These are phyloP conservation scores for Romanomermis culicivorax DNA, from an alignment of 2,888 invertebrate species.

Conservation along the genomic window DNA sequence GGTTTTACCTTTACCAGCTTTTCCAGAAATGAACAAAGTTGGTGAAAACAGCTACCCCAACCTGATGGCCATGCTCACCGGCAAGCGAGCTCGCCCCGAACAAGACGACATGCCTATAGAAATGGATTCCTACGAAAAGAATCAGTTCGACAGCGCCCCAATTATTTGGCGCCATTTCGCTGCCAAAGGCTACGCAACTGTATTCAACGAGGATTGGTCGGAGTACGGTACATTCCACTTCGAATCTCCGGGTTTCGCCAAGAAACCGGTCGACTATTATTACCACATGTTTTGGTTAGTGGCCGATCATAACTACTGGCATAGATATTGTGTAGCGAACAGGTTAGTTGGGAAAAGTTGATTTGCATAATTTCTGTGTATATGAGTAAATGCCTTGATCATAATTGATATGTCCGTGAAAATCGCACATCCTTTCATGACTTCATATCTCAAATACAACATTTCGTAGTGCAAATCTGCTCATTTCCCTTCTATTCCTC, in stretches of 20 bases:
- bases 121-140: not conserved
- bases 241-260: conserved; percentile 1
- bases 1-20: no score
- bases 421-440: no score
- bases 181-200: conserved; percentile 3
- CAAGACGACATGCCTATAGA: not conserved
- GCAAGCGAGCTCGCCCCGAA: not conserved
- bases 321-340: no score
- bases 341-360: no score
- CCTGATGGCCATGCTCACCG: conserved; percentile 4
- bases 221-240: conserved; percentile 9
- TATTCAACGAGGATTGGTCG: conserved; percentile 7
- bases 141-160: not conserved
- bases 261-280: conserved; percentile 4
- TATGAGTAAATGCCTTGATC: no score
- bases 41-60: conserved; percentile 8
- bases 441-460: no score
- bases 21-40: not conserved
- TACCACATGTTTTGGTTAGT: conserved; percentile 1
- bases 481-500: no score
- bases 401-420: no score
- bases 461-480: no score
- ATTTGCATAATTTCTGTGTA: no score
- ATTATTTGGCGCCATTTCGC: conserved; percentile 5
- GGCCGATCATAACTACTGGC: no score